Base-by-base conservation (phyloP, 2,797 vertebrate species). In the Xiphorhynchus erythropygius region DNA sequence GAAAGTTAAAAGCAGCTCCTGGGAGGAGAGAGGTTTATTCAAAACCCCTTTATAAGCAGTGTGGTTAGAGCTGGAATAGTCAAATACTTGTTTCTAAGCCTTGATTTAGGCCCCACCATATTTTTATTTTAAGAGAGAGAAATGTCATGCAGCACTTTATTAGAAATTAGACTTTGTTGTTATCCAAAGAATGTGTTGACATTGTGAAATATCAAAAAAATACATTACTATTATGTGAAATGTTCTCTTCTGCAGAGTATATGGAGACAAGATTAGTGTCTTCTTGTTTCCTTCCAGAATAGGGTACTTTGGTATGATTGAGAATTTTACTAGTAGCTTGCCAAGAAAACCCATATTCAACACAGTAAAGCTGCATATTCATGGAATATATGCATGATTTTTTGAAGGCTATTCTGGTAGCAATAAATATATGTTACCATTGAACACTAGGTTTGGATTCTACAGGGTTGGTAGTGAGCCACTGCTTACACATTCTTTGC, bases 1-100 rank as follows among this genome's bases (percentile, higher is more conserved):
- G 97, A 94, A 95, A 84, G 91, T 91, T 96, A 95, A 96, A 95
- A 93, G 94, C 81, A 87, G 80, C 90, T 96, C 86, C 93, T 90
- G 74, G 91, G 68, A 74, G 41, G 60, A 96, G 77, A 47, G 65
- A 90, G 44, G 57, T 84, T 95, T 85, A 80, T 86, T 94, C 85
- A 93, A 91, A 90, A 57, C 37, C n/a, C 19, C 18, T 87, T 96
- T 92, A 88, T 83, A 93, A 84, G 57, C 70, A 65, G 23, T 55
- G 18, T 91, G 95, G 91, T 90, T 52, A 68, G 69, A 92, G 12
- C 18, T 93, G 86, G 74, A 94, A 93, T 76, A 85, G 56, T 80
- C 92, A 94, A 96, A 69, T 55, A 24, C 44, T 87, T 90, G 15
- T 87, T 95, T 85, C 56, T 35, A 76, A 63, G 44, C 32, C 57